These are phyloP conservation scores for Pipistrellus kuhlii DNA, from an alignment of 2,797 vertebrate genomes.

Conservation along the genomic window DNA sequence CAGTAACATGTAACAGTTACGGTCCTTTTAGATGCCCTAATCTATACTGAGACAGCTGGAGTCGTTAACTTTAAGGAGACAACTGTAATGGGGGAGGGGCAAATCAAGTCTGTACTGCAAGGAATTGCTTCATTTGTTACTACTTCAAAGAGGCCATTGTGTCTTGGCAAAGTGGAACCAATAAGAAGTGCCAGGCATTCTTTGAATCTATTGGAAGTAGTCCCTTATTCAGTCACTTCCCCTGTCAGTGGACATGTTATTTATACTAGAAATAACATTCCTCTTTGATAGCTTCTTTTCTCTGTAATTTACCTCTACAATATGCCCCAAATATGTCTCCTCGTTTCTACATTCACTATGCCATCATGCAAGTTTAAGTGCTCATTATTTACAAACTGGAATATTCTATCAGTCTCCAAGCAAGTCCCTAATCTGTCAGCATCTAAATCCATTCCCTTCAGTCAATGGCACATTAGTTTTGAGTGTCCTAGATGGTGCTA, in stretches of 20 bases:
- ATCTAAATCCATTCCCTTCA: not conserved
- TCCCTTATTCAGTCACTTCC: not conserved
- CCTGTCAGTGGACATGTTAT: not conserved
- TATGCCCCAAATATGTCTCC: not conserved
- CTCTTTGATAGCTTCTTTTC: not conserved
- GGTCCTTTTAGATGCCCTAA: not conserved
- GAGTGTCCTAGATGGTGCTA: not conserved
- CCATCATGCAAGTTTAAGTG: not conserved
- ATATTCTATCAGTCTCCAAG: constrained; percentile 5
- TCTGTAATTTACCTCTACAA: not conserved
- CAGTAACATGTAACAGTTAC: not conserved
- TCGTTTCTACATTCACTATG: not conserved
- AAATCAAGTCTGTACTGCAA: not conserved
- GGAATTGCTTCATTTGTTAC: not conserved
- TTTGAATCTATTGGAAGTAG: not conserved
- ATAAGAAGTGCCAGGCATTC: not conserved
- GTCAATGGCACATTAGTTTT: not conserved
- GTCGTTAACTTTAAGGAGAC: not conserved
- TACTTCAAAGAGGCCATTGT: constrained; percentile 45
- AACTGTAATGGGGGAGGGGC: not conserved
- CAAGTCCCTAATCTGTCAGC: not conserved
- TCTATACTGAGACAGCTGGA: not conserved
- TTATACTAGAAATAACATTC: not conserved
- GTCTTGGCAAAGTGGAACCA: not conserved
- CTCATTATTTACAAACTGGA: constrained; percentile 1